phyloP scores from a whole-genome alignment of 2,888 invertebrate genomes.

The Pachydiplax longipennis region DNA sequence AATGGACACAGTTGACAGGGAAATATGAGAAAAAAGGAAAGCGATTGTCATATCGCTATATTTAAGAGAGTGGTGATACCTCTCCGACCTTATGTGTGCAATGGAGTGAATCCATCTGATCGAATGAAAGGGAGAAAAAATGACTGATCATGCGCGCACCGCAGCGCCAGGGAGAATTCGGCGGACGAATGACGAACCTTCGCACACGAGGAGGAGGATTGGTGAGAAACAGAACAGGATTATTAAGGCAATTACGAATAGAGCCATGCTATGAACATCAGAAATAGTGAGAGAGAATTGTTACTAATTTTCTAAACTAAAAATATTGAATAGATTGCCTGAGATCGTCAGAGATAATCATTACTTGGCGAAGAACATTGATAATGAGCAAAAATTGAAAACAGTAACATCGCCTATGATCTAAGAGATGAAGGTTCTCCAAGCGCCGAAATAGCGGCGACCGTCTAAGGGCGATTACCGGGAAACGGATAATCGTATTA shows the following conservation, averaged over 20 bases:
- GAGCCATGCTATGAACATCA: too few relatives aligned
- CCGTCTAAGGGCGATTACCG: too few relatives aligned
- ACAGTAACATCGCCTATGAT: too few relatives aligned
- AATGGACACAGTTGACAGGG: background rate
- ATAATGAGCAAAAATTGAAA: too few relatives aligned
- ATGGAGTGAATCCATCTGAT: background rate
- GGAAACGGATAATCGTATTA: too few relatives aligned
- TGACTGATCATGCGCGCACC: background rate
- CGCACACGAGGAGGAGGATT: background rate
- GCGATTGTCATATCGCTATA: background rate
- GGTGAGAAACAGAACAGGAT: background rate
- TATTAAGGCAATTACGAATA: background rate
- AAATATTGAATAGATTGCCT: too few relatives aligned
- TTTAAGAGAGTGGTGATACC: background rate
- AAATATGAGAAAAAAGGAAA: background rate
- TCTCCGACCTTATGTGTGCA: background rate
- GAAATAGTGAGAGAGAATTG: too few relatives aligned
- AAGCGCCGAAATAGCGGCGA: too few relatives aligned
- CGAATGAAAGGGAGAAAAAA: background rate
- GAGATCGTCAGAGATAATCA: too few relatives aligned
- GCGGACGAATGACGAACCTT: background rate
- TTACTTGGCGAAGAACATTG: too few relatives aligned
- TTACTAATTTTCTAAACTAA: too few relatives aligned
- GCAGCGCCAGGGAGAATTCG: background rate
- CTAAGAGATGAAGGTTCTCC: too few relatives aligned